Percentiles rank a stretch among this genome's conserved stretches.
Conservation (phyloP, 2,113 vertebrate genomes). For the Myxocyprinus asiaticus region DNA sequence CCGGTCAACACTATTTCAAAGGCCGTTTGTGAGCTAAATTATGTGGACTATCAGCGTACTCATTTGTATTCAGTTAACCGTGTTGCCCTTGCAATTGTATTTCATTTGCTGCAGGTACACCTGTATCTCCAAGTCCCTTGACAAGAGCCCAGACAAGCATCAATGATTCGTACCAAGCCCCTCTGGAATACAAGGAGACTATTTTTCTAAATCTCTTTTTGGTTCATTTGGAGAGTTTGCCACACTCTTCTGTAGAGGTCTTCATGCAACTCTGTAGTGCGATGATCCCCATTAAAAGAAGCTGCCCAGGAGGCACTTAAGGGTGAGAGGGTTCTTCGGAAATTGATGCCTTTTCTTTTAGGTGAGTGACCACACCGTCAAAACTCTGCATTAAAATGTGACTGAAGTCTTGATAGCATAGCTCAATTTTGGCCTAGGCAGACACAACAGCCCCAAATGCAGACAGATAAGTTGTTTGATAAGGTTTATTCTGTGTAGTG, state of each 20-base stretch:
- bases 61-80: slow-evolving; percentile 49
- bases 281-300: slow-evolving; percentile 51
- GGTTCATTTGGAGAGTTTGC: slow-evolving; percentile 49
- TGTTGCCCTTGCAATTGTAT: slow-evolving; percentile 39
- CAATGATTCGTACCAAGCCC: slow-evolving; percentile 53
- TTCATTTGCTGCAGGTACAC: slow-evolving; percentile 50
- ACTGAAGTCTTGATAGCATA: background rate
- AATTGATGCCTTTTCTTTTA: slow-evolving; percentile 30
- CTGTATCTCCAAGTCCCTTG: slow-evolving; percentile 50
- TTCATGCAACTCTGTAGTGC: slow-evolving; percentile 45
- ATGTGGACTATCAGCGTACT: slow-evolving; percentile 25
- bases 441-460: slow-evolving; percentile 5
- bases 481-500: slow-evolving; percentile 4
- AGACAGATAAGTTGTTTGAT: slow-evolving; percentile 16
- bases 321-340: slow-evolving; percentile 23
- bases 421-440: slow-evolving; percentile 1
- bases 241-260: slow-evolving; percentile 32
- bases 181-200: slow-evolving; percentile 40
- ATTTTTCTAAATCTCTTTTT: slow-evolving; percentile 51
- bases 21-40: slow-evolving; percentile 13
- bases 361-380: slow-evolving; percentile 45
- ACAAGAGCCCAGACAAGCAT: slow-evolving; percentile 57
- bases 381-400: slow-evolving; percentile 41
- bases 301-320: slow-evolving; percentile 33
- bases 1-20: slow-evolving; percentile 19